Base-by-base conservation (phyloP, 2,888 invertebrate genomes). In the Gymnoscelis rufifasciata region DNA sequence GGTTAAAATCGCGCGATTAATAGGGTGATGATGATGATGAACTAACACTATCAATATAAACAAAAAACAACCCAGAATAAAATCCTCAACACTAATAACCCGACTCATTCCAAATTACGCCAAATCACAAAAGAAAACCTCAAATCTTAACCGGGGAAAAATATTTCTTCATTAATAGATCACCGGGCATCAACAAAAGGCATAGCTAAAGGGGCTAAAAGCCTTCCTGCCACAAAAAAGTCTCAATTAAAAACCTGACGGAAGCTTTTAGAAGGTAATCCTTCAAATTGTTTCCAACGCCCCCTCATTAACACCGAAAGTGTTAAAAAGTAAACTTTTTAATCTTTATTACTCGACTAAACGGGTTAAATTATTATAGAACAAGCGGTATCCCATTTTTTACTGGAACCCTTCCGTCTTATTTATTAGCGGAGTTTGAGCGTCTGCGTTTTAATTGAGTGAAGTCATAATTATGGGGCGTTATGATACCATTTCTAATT, bases 211-310 rank as follows among this genome's bases (percentile, higher is more conserved):
- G 80, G 81, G 81, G 81, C 86, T 87, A 87, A 88, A 87, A 87
- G 86, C 83, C 77, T 83, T 80, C 78, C 74, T 74, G 75, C 77
- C 71, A 83, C 83, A 83, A 88, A 87, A 86, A 88, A 86, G 83
- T 84, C 88, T 88, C 88, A 88, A 88, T 88, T 88, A 88, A 88
- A 86, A 87, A 77, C 76, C 87, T 83, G 87, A 84, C 87, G 88
- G 87, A 88, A 88, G 88, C 88, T 88, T 88, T 88, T 88, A 88
- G 88, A 86, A 82, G 84, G 88, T 87, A 88, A 88, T 88, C 86
- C 87, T 77, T 88, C 87, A 88, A 87, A 88, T 88, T 87, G 88
- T 88, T 88, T 88, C 81, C 81, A 83, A 83, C 88, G 83, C 88
- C 88, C 87, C 86, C 83, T 88, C 88, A 88, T 88, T 88, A 88